Evolutionary conservation across 1,140 invertebrate species (phyloP), one percentile per base, ranked within the genome.

Genomic region (Chlorops oryzae): DNA sequence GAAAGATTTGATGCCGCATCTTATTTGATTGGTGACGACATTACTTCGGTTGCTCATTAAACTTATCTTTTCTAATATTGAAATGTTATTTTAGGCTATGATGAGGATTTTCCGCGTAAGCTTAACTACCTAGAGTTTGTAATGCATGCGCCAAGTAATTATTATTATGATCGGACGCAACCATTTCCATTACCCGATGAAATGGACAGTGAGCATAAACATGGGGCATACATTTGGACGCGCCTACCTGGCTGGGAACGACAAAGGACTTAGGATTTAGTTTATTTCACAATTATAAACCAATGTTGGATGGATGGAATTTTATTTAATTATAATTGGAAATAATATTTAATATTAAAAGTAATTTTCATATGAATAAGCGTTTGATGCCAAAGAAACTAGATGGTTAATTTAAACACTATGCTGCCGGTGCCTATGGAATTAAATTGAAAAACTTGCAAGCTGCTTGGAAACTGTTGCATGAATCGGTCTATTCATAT

Each of bases 121-220:
- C 75, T 96, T 40, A 87, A 89, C 42, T 89, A 80, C 52, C 85
- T 95, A 81, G 86, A 92, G 63, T 95, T 94, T 77, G 82, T 94
- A 10, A 93, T 93, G 83, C 90, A 92, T 68, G 88, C 90, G 2
- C 91, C 91, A 2, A 91, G 88, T 7, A 90, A 94, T 69, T 95
- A 94, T 74, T 95, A 86, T 63, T 85, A 86, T 63, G 75, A 85
- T 12, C 82, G 80, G 55, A 85, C 78, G 51, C 83, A 80, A 25
- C 90, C 90, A 1, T 94, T 90, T 68, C 87, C 86, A 0, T 72
- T 80, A 7, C 66, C 77, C 2, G 68, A 77, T 41, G 71, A 74
- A 2, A 80, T 83, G 24, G 73, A 65, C 38, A 49, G 51, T 6
- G 28, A 58, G 10, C 56, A 77, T 38, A 58, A 76, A 2, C 76